phyloP scores from a whole-genome alignment of 2,888 invertebrate species.

The Pilophorus perplexus region DNA sequence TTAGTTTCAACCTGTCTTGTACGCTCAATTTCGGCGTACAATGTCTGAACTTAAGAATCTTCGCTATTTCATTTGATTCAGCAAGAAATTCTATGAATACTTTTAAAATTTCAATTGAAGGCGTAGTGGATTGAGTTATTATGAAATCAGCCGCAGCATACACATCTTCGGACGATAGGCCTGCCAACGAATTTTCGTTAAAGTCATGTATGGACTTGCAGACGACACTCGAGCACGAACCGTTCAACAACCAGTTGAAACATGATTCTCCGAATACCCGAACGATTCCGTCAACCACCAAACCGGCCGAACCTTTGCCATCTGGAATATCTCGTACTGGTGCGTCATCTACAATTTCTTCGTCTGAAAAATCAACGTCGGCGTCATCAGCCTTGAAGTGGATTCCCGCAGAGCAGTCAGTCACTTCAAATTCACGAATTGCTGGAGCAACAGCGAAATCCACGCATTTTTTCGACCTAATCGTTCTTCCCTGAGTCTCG shows the following conservation, averaged over 20 bases:
- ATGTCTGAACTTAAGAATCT: background rate
- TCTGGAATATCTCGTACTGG: background rate
- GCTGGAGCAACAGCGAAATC: background rate
- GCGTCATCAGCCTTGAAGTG: background rate
- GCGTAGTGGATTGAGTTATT: background rate
- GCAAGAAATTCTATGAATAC: background rate
- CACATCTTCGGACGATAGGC: background rate
- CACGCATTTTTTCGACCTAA: too few species aligned
- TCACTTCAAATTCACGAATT: background rate
- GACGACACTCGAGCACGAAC: background rate
- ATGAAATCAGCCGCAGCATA: background rate
- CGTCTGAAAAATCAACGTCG: background rate
- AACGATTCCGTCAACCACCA: background rate
- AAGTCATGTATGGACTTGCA: background rate
- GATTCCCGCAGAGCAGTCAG: background rate
- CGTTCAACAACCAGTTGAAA: background rate
- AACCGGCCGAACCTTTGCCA: background rate
- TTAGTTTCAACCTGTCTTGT: background rate
- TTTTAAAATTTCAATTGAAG: conserved; percentile 1
- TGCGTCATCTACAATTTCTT: background rate
- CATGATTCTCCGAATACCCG: background rate
- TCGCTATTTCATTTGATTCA: background rate
- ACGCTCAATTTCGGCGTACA: background rate
- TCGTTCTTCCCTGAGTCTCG: too few species aligned
- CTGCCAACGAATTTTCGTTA: background rate